phyloP scores from a whole-genome alignment of 2,888 invertebrate species.

The Drosophila falleni region DNA sequence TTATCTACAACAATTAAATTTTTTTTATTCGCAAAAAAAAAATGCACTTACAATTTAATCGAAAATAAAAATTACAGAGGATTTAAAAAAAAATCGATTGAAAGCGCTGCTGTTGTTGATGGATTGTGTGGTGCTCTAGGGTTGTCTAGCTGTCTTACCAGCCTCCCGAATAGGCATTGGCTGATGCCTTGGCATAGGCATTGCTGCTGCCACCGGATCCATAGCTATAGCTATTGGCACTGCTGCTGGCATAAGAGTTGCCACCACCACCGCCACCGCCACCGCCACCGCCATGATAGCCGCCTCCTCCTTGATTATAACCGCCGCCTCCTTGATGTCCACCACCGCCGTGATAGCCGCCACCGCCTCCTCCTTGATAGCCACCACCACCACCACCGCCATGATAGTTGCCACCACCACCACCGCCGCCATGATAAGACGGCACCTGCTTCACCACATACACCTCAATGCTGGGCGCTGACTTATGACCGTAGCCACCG shows the following conservation, averaged over 20 bases:
- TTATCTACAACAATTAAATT: slow-evolving; percentile 11
- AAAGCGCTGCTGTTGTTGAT: not conserved
- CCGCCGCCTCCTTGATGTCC: slow-evolving; percentile 22
- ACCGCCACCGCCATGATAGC: slow-evolving; percentile 22
- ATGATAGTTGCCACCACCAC: slow-evolving; percentile 15
- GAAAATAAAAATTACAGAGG: not conserved
- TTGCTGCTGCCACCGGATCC: slow-evolving; percentile 45
- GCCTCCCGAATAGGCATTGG: slow-evolving; percentile 57
- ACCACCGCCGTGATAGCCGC: slow-evolving; percentile 34
- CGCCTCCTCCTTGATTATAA: slow-evolving; percentile 31
- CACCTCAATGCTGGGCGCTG: slow-evolving; percentile 31
- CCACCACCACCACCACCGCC: slow-evolving; percentile 36
- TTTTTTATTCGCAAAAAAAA: slow-evolving; percentile 27
- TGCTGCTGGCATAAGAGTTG: slow-evolving; percentile 64
- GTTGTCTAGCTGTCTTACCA: slow-evolving; percentile 43
- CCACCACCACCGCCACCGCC: slow-evolving; percentile 38
- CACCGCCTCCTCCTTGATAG: slow-evolving; percentile 33
- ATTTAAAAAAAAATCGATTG: not conserved
- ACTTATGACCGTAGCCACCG: slow-evolving; percentile 29
- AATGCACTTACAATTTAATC: not conserved
- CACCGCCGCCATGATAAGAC: slow-evolving; percentile 25
- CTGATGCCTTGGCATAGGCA: slow-evolving; percentile 69
- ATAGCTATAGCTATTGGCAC: slow-evolving; percentile 62
- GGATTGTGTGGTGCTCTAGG: not conserved
- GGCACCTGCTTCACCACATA: slow-evolving; percentile 40